phyloP scores from a whole-genome alignment of 2,888 invertebrate species.

The Campoplex capitator region DNA sequence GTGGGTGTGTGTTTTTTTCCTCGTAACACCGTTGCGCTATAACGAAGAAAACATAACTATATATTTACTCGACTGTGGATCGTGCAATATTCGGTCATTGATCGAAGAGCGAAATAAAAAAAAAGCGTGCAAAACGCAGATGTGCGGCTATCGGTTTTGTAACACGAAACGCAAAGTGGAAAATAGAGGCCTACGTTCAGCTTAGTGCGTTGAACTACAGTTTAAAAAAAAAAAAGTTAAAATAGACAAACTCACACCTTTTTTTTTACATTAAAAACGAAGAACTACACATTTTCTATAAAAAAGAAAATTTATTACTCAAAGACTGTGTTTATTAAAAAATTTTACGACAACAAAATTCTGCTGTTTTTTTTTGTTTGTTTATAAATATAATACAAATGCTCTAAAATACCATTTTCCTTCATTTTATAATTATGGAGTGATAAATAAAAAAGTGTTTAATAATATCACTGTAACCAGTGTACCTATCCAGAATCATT shows the following conservation, averaged over 20 bases:
- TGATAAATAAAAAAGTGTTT: background rate
- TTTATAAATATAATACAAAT: background rate
- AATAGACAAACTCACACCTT: too few species aligned
- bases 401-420: background rate
- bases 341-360: background rate
- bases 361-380: background rate
- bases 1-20: background rate
- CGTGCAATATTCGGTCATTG: conserved; percentile 43
- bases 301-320: background rate
- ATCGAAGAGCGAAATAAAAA: conserved; percentile 36
- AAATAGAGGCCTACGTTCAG: conserved; percentile 21
- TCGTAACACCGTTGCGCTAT: background rate
- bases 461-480: background rate
- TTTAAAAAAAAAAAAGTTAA: too few species aligned
- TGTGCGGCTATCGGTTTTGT: conserved; percentile 5
- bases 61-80: background rate
- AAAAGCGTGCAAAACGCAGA: conserved; percentile 22
- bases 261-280: background rate
- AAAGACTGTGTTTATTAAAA: background rate
- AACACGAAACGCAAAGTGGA: conserved; percentile 14
- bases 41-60: conserved; percentile 2
- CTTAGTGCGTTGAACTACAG: conserved; percentile 6
- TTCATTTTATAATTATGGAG: background rate
- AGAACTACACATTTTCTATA: background rate
- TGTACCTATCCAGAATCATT: background rate